Conservation (phyloP, 2,888 invertebrate genomes). For the Drosophila stalkeri region DNA sequence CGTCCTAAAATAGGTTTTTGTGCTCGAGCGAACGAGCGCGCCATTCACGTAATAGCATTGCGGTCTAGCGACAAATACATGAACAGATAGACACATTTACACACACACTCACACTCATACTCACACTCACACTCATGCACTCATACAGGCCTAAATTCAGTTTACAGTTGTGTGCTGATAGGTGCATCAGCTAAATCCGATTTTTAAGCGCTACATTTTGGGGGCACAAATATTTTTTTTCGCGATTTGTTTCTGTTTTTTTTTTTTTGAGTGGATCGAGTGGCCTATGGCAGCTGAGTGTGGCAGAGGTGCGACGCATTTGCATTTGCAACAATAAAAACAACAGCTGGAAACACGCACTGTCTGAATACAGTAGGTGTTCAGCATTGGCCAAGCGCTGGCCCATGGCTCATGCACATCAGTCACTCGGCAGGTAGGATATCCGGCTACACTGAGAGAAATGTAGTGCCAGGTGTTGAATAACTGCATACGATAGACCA, state of each 20-base stretch:
- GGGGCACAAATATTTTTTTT: slow-evolving; percentile 12
- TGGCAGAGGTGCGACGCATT: slow-evolving; percentile 22
- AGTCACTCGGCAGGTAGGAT: not conserved
- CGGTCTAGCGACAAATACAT: slow-evolving; percentile 61
- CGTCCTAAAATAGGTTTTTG: slow-evolving; percentile 40
- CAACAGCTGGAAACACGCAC: slow-evolving; percentile 30
- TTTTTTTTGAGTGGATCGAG: not conserved
- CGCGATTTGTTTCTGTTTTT: slow-evolving; percentile 7
- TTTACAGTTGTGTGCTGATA: slow-evolving; percentile 37
- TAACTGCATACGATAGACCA: not conserved
- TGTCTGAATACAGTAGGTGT: not conserved
- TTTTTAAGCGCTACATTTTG: slow-evolving; percentile 58
- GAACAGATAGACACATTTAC: slow-evolving; percentile 15
- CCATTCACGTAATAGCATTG: slow-evolving; percentile 77
- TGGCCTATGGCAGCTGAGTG: not conserved
- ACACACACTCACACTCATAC: not conserved
- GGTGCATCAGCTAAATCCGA: slow-evolving; percentile 69
- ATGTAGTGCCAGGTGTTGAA: not conserved
- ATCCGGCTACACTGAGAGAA: slow-evolving; percentile 13
- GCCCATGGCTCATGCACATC: slow-evolving; percentile 11
- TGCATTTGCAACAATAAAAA: slow-evolving; percentile 35
- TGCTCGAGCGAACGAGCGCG: slow-evolving; percentile 46
- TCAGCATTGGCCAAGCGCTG: slow-evolving; percentile 7
- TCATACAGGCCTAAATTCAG: slow-evolving; percentile 1
- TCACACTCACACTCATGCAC: not conserved